Conservation (phyloP, 2,113 vertebrate species). For the Lophochroa leadbeateri region DNA sequence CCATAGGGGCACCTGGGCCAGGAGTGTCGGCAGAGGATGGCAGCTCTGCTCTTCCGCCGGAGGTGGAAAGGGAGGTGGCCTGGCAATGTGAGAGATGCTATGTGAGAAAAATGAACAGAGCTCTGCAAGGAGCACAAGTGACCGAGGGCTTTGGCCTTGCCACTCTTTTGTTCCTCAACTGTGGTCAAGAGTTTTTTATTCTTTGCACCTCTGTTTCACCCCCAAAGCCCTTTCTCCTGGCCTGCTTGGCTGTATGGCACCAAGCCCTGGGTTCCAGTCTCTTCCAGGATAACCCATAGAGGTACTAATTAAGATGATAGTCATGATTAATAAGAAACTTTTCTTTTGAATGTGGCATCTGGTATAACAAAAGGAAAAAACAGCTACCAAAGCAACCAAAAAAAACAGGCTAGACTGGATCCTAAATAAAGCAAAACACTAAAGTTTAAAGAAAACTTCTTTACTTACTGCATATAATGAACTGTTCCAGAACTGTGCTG, state of each 20-base stretch:
- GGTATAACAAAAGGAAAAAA: neutral
- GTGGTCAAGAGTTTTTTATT: neutral
- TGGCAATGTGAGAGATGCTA: neutral
- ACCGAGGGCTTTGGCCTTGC: neutral
- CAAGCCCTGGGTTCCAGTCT: neutral
- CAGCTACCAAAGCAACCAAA: neutral
- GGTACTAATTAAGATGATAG: neutral
- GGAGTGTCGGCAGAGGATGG: neutral
- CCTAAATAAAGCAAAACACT: neutral
- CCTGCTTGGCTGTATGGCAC: neutral
- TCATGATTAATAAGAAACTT: neutral
- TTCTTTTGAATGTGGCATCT: neutral
- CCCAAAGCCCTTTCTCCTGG: neutral
- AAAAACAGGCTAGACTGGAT: neutral
- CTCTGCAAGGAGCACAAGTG: neutral
- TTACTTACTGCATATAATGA: conserved; percentile 7
- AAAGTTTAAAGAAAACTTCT: neutral
- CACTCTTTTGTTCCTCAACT: neutral
- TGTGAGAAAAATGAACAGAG: neutral
- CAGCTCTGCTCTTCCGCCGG: neutral
- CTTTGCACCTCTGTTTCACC: neutral
- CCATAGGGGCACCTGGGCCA: accelerated
- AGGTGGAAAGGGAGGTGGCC: neutral
- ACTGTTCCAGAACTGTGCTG: neutral
- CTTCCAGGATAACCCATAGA: neutral